Base-by-base conservation (phyloP, 2,888 invertebrate species). In the Leptopterna dolabrata region DNA sequence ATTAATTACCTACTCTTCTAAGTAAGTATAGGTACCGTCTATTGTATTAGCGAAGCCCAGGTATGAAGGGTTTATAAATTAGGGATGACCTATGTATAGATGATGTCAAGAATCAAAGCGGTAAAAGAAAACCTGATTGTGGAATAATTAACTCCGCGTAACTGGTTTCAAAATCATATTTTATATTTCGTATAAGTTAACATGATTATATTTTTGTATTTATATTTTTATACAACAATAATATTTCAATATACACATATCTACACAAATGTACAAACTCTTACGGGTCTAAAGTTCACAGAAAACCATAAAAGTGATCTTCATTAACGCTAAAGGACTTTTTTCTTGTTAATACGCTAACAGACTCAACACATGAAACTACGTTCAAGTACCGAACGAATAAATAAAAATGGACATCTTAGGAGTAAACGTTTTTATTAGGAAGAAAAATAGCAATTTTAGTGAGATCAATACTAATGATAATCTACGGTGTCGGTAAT, bases 241-340 rank as follows among this genome's bases (percentile, higher is more conserved):
- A 43, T 85, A 85, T 47, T 73, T 85, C 45, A 85, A 71, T 85
- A 73, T 85, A 85, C 85, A 85, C 73, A 76, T 85, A 85, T 85
- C 85, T 85, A 85, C 85, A 85, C 85, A 47, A 70, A 55, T 83
- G 63, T 83, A 83, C 83, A 83, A 63, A 83, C 71, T 36, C 63
- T 83, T 71, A 71, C 36, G 41, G 19, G 14, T 43, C 83, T 83
- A 83, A 78, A 30, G 45, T 70, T 30, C n/a, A 29, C 29, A 55
- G n/a, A 24, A 55, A 82, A 55, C 47, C 27, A 47, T 27, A 80
- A 29, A 78, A 16, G 30, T 47, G 47, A 81, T 81, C 55, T 55
- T 27, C 30, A 43, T 76, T 76, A 24, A 63, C 45, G 45, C 78
- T 78, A 45, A 14, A 78, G 78, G 78, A 78, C 78, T 78, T 45